Conservation (phyloP, 2,888 invertebrate genomes). For the Micoletzkya japonica region DNA sequence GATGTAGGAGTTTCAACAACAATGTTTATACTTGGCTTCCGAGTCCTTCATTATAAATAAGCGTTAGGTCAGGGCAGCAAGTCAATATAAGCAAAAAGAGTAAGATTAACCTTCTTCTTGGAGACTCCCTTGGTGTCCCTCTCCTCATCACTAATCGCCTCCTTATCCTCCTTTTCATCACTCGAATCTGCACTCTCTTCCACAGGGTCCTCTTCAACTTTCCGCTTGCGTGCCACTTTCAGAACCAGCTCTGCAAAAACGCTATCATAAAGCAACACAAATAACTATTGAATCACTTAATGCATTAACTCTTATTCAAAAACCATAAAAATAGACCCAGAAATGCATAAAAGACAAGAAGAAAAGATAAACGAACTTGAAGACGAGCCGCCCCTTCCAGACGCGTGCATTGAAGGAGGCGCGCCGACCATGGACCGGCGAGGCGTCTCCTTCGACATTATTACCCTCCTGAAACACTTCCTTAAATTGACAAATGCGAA, state of each 20-base stretch:
- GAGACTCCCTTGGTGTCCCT: not conserved
- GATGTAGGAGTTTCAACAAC: no score
- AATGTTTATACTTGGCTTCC: no score
- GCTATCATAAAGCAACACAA: no score
- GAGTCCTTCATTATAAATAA: not conserved
- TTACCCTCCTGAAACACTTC: no score
- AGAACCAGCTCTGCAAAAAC: slow-evolving; percentile 5
- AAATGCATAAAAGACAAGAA: not conserved
- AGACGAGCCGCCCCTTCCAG: not conserved
- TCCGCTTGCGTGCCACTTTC: slow-evolving; percentile 19
- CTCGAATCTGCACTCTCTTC: slow-evolving; percentile 6
- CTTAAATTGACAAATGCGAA: no score
- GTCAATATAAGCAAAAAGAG: not conserved
- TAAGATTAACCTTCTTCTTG: not conserved
- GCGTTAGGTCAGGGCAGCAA: not conserved
- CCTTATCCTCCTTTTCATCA: not conserved
- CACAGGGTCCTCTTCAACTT: not conserved
- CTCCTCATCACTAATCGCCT: not conserved
- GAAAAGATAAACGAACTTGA: slow-evolving; percentile 3
- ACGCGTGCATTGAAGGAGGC: slow-evolving; percentile 1
- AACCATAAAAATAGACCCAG: not conserved
- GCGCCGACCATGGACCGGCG: slow-evolving; percentile 26
- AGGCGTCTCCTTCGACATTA: slow-evolving; percentile 2
- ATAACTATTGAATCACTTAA: no score
- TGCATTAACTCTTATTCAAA: not conserved